A percentile compares a stretch with the other conserved stretches of the same genome.
These are phyloP conservation scores for Galbula dea DNA, from an alignment of 2,113 vertebrate species.

Conservation along the genomic window DNA sequence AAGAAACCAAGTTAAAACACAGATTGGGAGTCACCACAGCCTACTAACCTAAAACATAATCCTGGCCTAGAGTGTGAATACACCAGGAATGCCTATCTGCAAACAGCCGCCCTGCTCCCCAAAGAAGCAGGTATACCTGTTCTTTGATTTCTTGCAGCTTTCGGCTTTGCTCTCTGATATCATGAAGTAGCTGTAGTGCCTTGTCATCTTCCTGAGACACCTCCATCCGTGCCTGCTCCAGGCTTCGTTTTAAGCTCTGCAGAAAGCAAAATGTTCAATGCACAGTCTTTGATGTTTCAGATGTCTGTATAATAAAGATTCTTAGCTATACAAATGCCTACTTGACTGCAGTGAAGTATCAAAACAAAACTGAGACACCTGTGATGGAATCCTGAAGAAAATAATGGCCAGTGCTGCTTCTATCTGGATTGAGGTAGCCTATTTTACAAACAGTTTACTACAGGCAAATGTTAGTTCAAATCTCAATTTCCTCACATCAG, in stretches of 20 bases:
- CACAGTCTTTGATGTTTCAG: conserved; percentile 26
- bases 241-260: conserved; percentile 97
- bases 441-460: background rate
- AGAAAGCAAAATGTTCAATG: conserved; percentile 75
- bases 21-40: background rate
- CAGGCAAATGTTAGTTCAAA: background rate
- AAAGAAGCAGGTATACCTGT: conserved; percentile 80
- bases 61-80: background rate
- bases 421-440: conserved; percentile 15
- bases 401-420: background rate
- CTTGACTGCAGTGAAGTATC: background rate
- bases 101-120: background rate
- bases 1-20: background rate
- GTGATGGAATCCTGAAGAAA: background rate
- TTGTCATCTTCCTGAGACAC: conserved; percentile 98
- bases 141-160: conserved; percentile 99
- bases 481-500: background rate
- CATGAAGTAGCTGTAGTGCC: conserved; percentile 94
- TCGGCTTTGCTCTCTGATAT: conserved; percentile 97
- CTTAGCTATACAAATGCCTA: conserved; percentile 51
- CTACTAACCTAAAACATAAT: background rate
- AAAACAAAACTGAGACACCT: background rate
- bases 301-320: conserved; percentile 37
- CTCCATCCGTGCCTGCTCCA: conserved; percentile 97
- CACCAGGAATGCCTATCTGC: background rate